Base-by-base conservation (phyloP, 64 coral and sea anemone species). In the Dendronephthya gigantea region DNA sequence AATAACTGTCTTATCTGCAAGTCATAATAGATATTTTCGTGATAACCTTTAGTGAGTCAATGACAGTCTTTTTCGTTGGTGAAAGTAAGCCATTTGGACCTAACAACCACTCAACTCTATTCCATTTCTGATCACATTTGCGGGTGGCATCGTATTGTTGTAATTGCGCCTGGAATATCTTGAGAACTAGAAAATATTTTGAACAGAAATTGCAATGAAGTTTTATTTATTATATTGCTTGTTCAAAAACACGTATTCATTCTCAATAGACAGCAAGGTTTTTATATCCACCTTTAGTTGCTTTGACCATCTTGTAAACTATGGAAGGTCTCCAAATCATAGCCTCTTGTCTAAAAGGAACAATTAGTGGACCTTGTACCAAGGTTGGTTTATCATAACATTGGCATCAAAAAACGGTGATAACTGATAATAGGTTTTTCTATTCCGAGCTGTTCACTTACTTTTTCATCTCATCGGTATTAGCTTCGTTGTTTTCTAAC, bases 281-380 rank as follows among this genome's bases (percentile, higher is more conserved):
- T 45, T 45, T 45, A 45, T 1, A 0, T 9, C 32, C 15, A 79
- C 72, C 72, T 79, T 79, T 79, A 36, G 72, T 79, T 79, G 72
- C 72, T 35, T 19, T 34, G 36, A 79, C 36, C 72, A 79, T 79
- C 37, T 79, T 79, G 28, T 33, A 79, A 1, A 79, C 29, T 6
- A 79, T 79, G 6, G 72, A 79, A 79, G 72, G 72, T 9, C 29
- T 34, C 72, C 72, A 79, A 36, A 79, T 79, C 72, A 79, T 29
- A 13, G 25, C 32, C 29, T 79, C 72, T 79, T 36, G 72, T 34
- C 36, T 34, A 29, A 79, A 79, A 79, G 29, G 12, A 28, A 79
- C 29, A 36, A 34, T 35, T 28, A 35, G n/a, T n/a, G n/a, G n/a
- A n/a, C n/a, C n/a, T n/a, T n/a, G n/a, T n/a, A n/a, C n/a, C n/a